Conservation (phyloP, 1,140 invertebrate species). For the Conus ventricosus region DNA sequence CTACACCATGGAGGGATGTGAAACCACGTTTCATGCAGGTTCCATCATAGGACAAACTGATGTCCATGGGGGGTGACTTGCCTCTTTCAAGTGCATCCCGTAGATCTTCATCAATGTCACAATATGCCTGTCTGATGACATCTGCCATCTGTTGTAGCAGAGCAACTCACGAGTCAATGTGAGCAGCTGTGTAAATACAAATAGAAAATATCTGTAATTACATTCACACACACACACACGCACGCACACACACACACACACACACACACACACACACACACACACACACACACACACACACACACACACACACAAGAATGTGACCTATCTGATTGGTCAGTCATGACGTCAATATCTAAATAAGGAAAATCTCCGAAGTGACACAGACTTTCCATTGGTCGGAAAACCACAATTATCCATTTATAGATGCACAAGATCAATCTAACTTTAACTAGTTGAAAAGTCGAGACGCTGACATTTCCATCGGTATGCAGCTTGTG, state of each 20-base stretch:
- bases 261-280: no score
- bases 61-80: background rate
- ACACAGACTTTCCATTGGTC: no score
- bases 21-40: conserved; percentile 31
- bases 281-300: no score
- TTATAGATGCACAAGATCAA: no score
- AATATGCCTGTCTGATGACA: background rate
- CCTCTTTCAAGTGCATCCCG: background rate
- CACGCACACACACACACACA: background rate
- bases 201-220: background rate
- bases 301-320: no score
- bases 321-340: no score
- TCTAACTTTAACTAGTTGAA: no score
- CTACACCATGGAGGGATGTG: background rate
- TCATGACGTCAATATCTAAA: no score
- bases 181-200: background rate
- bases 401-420: no score
- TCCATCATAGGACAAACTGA: conserved; percentile 7
- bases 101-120: background rate
- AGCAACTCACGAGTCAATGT: background rate
- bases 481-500: no score
- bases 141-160: background rate
- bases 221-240: background rate
- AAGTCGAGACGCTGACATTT: no score
- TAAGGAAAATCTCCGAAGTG: no score